phyloP scores from a whole-genome alignment of 1,140 invertebrate species.

The Temnothorax longispinosus region DNA sequence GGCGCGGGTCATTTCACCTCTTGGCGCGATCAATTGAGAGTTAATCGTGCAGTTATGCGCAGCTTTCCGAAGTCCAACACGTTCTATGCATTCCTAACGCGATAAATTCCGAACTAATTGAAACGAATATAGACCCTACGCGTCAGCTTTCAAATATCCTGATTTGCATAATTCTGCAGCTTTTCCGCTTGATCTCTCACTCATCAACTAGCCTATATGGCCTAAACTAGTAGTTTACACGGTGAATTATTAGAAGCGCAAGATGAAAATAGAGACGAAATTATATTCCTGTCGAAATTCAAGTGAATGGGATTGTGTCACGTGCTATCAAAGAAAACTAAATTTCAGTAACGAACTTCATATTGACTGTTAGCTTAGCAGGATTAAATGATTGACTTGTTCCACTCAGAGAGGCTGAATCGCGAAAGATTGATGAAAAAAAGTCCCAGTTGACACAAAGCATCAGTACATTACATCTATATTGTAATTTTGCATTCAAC shows the following conservation, averaged over 20 bases:
- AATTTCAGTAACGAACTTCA: background rate
- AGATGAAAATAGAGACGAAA: background rate
- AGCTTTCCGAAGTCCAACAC: conserved; percentile 20
- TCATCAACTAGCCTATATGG: background rate
- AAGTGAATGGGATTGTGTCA: background rate
- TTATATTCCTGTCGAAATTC: background rate
- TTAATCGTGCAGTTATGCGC: background rate
- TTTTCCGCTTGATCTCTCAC: background rate
- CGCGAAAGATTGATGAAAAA: background rate
- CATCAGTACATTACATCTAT: too few relatives aligned
- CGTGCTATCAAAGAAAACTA: background rate
- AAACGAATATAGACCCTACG: background rate
- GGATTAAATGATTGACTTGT: background rate
- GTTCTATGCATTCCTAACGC: conserved; percentile 61
- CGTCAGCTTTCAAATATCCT: background rate
- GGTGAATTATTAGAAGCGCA: background rate
- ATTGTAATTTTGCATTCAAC: too few relatives aligned
- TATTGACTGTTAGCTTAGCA: background rate
- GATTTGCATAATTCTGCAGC: background rate
- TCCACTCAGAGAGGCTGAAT: background rate
- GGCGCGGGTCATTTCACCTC: background rate
- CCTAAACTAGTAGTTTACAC: background rate
- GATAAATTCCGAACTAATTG: conserved; percentile 61
- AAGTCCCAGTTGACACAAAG: too few relatives aligned
- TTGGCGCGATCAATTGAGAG: background rate